phyloP scores from a whole-genome alignment of 2,888 invertebrate genomes.

The Scaptomyza cyrtandrae region DNA sequence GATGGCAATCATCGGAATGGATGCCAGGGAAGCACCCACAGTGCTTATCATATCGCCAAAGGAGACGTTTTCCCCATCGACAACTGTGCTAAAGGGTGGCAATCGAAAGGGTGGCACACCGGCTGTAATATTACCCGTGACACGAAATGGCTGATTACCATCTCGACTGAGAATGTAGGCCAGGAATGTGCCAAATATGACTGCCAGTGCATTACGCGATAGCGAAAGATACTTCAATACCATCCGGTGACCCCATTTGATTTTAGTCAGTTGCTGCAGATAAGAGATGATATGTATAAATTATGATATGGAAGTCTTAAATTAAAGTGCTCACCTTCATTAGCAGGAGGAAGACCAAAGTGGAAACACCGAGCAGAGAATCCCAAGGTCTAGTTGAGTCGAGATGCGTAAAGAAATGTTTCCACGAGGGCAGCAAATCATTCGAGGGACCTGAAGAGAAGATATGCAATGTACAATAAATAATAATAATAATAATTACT shows the following conservation, averaged over 20 bases:
- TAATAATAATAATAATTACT: neutral
- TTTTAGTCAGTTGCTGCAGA: conserved; percentile 86
- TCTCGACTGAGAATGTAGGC: conserved; percentile 86
- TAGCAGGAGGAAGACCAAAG: conserved; percentile 87
- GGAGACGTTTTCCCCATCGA: conserved; percentile 86
- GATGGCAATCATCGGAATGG: conserved; percentile 90
- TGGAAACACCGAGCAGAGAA: conserved; percentile 88
- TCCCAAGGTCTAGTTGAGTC: conserved; percentile 88
- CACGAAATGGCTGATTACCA: conserved; percentile 87
- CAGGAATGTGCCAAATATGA: conserved; percentile 88
- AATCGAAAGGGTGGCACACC: conserved; percentile 89
- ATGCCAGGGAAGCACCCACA: conserved; percentile 87
- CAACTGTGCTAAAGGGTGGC: conserved; percentile 89
- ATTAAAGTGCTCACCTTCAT: conserved; percentile 86
- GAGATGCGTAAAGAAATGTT: conserved; percentile 88
- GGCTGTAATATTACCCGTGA: conserved; percentile 89
- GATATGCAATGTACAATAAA: neutral
- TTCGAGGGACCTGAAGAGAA: conserved; percentile 85
- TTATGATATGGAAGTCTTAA: neutral
- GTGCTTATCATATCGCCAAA: conserved; percentile 88
- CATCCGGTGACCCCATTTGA: conserved; percentile 71
- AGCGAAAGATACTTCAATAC: conserved; percentile 86
- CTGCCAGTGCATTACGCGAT: conserved; percentile 92
- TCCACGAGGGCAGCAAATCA: conserved; percentile 88
- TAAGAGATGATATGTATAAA: conserved; percentile 12